Conservation (phyloP, 2,888 invertebrate genomes). For the Craniophora ligustri region DNA sequence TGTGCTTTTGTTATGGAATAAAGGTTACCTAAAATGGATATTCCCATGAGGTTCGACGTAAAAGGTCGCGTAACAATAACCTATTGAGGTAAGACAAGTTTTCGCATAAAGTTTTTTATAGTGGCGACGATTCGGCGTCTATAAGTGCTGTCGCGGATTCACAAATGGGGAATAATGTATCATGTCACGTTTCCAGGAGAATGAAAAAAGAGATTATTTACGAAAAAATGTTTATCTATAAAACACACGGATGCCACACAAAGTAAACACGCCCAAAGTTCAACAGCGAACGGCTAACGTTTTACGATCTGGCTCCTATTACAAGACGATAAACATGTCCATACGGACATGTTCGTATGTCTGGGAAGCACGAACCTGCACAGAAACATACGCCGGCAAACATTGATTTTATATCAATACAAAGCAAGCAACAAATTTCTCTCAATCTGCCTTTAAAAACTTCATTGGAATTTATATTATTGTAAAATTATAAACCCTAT, state of each 20-base stretch:
- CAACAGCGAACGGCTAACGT: slow-evolving; percentile 69
- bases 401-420: no score
- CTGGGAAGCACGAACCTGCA: slow-evolving; percentile 72
- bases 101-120: slow-evolving; percentile 66
- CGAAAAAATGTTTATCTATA: slow-evolving; percentile 23
- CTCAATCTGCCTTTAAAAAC: slow-evolving; percentile 51
- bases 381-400: slow-evolving; percentile 76
- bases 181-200: slow-evolving; percentile 1
- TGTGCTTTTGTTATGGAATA: slow-evolving; percentile 64
- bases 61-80: slow-evolving; percentile 82
- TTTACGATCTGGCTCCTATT: slow-evolving; percentile 75
- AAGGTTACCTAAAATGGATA: slow-evolving; percentile 66
- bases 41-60: slow-evolving; percentile 67
- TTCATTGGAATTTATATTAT: slow-evolving; percentile 37
- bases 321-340: slow-evolving; percentile 81
- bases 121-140: slow-evolving; percentile 76
- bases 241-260: slow-evolving; percentile 54
- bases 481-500: slow-evolving; percentile 41
- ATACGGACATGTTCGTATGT: no score
- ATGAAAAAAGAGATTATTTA: slow-evolving; percentile 11
- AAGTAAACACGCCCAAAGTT: slow-evolving; percentile 70
- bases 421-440: no score
- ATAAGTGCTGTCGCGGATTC: slow-evolving; percentile 35
- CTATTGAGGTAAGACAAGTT: slow-evolving; percentile 69
- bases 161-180: slow-evolving; percentile 37